Conservation (phyloP, 1,140 invertebrate genomes). For the Lepeophtheirus salmonis region DNA sequence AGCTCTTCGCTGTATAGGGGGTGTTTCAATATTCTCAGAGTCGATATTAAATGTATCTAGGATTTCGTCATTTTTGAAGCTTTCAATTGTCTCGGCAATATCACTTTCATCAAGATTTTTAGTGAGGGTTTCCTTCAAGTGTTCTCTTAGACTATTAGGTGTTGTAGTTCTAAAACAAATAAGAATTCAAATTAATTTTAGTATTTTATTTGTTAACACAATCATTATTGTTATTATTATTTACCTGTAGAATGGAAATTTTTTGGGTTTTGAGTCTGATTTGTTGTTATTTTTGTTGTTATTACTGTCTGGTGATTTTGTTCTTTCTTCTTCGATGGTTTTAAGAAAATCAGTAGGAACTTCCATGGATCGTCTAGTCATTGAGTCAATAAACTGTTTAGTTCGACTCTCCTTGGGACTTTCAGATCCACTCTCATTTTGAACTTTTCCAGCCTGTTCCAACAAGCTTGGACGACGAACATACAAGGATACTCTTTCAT, state of each 20-base stretch:
- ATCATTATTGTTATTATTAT: too few species aligned
- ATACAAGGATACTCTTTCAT: slow-evolving; percentile 19
- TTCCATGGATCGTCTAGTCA: slow-evolving; percentile 13
- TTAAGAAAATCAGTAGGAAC: slow-evolving; percentile 18
- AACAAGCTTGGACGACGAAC: slow-evolving; percentile 13
- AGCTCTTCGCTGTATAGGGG: slow-evolving; percentile 49
- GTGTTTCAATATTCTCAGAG: slow-evolving; percentile 73
- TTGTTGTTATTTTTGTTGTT: slow-evolving; percentile 20
- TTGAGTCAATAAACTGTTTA: slow-evolving; percentile 9
- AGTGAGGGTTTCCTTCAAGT: slow-evolving; percentile 14
- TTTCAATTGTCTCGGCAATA: slow-evolving; percentile 13
- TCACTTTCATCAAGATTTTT: slow-evolving; percentile 13
- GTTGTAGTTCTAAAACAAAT: slow-evolving; percentile 16
- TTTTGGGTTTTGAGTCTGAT: not conserved
- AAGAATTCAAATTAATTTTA: too few species aligned
- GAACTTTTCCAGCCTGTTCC: not conserved
- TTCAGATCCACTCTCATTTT: slow-evolving; percentile 1
- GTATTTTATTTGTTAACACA: too few species aligned
- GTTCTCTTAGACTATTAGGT: slow-evolving; percentile 14
- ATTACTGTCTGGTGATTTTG: not conserved
- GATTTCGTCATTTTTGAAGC: slow-evolving; percentile 26
- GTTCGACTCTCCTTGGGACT: not conserved
- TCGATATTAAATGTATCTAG: slow-evolving; percentile 60
- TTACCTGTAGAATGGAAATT: slow-evolving; percentile 16
- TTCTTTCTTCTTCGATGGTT: slow-evolving; percentile 6